These are phyloP conservation scores for Eristalinus sepulchralis DNA, from an alignment of 2,888 invertebrate species.

Conservation along the genomic window DNA sequence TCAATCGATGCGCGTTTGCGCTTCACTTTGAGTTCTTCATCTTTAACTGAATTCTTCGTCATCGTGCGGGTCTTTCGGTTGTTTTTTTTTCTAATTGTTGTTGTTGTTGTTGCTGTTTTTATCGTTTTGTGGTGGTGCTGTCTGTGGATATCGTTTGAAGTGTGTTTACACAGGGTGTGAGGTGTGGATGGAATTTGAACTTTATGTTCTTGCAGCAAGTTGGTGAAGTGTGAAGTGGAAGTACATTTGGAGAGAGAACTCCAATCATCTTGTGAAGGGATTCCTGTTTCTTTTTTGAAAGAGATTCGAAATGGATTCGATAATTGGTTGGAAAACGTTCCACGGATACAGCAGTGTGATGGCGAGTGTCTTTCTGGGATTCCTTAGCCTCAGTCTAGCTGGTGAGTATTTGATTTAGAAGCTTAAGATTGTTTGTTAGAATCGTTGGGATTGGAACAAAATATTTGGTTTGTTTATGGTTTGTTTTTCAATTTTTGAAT, in stretches of 20 bases:
- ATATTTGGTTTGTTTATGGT: no score
- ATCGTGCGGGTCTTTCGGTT: not conserved
- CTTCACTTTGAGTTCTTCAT: conserved; percentile 15
- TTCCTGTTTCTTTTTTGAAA: conserved; percentile 4
- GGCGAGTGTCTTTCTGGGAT: conserved; percentile 36
- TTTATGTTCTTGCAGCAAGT: not conserved
- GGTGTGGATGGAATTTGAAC: not conserved
- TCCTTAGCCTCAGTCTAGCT: conserved; percentile 29
- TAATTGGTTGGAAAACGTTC: conserved; percentile 15
- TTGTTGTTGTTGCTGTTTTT: not conserved
- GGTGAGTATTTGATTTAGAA: conserved; percentile 25
- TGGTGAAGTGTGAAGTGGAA: not conserved
- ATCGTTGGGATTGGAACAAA: no score
- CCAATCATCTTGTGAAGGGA: conserved; percentile 1
- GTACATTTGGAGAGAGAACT: conserved; percentile 10
- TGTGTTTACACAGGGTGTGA: not conserved
- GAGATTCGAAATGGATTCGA: conserved; percentile 50
- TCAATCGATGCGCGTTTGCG: conserved; percentile 33
- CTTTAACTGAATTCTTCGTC: not conserved
- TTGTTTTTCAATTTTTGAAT: no score
- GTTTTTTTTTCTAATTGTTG: not conserved
- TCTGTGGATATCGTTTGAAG: not conserved
- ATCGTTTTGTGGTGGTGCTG: not conserved
- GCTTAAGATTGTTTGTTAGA: not conserved
- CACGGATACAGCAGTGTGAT: conserved; percentile 21